These are phyloP conservation scores for Paguma larvata DNA, from an alignment of 2,797 vertebrate species.

Conservation along the genomic window DNA sequence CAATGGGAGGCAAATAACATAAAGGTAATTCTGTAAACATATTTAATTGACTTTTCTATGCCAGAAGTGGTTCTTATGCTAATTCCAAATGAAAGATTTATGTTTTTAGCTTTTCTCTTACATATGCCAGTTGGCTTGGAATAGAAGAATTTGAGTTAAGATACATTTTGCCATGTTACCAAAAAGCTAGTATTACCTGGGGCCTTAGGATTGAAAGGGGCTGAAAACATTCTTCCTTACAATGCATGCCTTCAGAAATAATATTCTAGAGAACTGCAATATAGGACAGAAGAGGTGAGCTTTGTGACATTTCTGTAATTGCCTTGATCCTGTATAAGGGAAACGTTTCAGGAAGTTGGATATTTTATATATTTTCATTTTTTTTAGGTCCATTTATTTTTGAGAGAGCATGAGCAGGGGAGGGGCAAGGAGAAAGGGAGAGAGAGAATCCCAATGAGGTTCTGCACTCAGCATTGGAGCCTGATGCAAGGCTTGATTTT, in stretches of 20 bases:
- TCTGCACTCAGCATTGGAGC: neutral
- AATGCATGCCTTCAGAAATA: constrained; percentile 70
- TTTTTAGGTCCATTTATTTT: neutral
- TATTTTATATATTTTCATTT: neutral
- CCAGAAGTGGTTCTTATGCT: constrained; percentile 66
- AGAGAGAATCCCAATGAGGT: neutral
- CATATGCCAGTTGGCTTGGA: constrained; percentile 71
- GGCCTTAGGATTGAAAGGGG: constrained; percentile 63
- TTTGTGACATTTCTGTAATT: neutral
- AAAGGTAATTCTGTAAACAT: constrained; percentile 79
- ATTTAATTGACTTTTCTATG: constrained; percentile 77
- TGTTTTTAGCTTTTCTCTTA: constrained; percentile 68
- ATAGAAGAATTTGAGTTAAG: constrained; percentile 77
- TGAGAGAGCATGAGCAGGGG: neutral
- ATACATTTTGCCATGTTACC: neutral
- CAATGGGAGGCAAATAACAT: constrained; percentile 64
- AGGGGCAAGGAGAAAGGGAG: neutral
- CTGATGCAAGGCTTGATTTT: neutral
- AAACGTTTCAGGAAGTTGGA: neutral
- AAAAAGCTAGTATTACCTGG: constrained; percentile 45
- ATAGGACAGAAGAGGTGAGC: neutral
- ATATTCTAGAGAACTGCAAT: constrained; percentile 18
- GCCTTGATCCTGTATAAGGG: neutral
- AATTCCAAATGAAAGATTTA: constrained; percentile 81
- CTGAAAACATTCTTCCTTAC: constrained; percentile 39